These are phyloP conservation scores for Haliclona indistincta DNA, from an alignment of 37 sponge, comb jelly and placozoan species.

Conservation along the genomic window DNA sequence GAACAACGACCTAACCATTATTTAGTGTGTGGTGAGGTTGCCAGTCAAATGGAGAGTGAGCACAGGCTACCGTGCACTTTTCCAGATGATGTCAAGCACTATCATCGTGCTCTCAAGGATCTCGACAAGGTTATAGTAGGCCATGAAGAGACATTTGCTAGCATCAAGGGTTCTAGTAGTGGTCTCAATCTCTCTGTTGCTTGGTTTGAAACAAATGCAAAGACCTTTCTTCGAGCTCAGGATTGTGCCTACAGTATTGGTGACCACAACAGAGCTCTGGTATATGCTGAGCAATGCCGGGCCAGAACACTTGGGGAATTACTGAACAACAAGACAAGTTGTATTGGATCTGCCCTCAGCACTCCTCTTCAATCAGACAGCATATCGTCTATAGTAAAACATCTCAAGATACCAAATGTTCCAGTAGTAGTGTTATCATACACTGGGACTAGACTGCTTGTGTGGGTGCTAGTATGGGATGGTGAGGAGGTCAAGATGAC, in stretches of 20 bases:
- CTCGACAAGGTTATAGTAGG: constrained; percentile 29
- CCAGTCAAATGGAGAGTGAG: neutral
- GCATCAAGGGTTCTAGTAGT: constrained; percentile 46
- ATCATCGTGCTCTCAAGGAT: constrained; percentile 28
- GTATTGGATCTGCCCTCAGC: neutral
- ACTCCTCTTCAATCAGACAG: constrained; percentile 30
- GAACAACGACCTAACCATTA: neutral
- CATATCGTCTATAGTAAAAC: constrained; percentile 19
- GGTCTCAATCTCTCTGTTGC: constrained; percentile 57
- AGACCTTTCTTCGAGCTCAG: constrained; percentile 61
- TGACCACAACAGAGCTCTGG: constrained; percentile 34
- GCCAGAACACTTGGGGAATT: constrained; percentile 76
- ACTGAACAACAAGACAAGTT: constrained; percentile 22
- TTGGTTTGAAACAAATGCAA: constrained; percentile 61
- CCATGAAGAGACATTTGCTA: constrained; percentile 42
- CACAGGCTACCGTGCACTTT: neutral
- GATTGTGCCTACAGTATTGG: constrained; percentile 44
- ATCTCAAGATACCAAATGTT: neutral
- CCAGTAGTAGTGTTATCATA: constrained; percentile 64
- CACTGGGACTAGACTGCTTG: constrained; percentile 53
- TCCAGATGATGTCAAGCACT: constrained; percentile 19
- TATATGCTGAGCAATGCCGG: constrained; percentile 57
- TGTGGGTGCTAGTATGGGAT: constrained; percentile 54
- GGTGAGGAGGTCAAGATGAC: constrained; percentile 1
- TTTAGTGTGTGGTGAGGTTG: constrained; percentile 2